phyloP scores from a whole-genome alignment of 2,888 invertebrate genomes.

The Ashinkailepas kermadecensis region DNA sequence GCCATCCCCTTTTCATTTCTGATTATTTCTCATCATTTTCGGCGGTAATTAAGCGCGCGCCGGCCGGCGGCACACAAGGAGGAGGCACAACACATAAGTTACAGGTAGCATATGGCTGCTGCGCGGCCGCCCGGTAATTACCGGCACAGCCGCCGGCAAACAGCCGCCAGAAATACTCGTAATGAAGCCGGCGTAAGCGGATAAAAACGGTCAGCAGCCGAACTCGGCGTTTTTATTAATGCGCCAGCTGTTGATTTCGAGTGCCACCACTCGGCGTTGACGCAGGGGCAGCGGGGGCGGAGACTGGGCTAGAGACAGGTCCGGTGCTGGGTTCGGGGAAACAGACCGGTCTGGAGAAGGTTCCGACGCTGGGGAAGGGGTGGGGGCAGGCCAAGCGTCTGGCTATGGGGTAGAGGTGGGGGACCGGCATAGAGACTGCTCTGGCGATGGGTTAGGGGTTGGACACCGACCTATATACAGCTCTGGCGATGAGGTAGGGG shows the following conservation, averaged over 20 bases:
- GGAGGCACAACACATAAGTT: conserved; percentile 19
- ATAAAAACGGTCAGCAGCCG: conserved; percentile 13
- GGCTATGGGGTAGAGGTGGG: too few species aligned
- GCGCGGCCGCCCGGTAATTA: neutral
- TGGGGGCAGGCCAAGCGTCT: too few species aligned
- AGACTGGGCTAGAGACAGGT: too few species aligned
- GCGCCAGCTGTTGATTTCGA: conserved; percentile 12
- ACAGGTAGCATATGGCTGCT: conserved; percentile 18
- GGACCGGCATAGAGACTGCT: too few species aligned
- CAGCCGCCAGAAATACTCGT: neutral
- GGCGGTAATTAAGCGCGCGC: neutral
- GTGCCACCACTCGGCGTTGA: neutral
- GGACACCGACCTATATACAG: too few species aligned
- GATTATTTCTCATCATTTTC: conserved; percentile 19
- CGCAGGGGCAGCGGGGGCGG: neutral
- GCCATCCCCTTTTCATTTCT: neutral
- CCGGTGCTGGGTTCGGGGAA: too few species aligned
- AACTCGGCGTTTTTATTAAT: conserved; percentile 13
- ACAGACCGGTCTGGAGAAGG: too few species aligned
- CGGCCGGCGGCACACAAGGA: neutral
- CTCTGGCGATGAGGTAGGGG: too few species aligned
- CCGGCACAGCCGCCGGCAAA: neutral
- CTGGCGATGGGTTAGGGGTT: too few species aligned
- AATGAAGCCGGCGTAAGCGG: conserved; percentile 1
- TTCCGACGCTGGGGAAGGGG: too few species aligned